phyloP scores from a whole-genome alignment of 2,797 vertebrate genomes.

The Carcharodon carcharias region DNA sequence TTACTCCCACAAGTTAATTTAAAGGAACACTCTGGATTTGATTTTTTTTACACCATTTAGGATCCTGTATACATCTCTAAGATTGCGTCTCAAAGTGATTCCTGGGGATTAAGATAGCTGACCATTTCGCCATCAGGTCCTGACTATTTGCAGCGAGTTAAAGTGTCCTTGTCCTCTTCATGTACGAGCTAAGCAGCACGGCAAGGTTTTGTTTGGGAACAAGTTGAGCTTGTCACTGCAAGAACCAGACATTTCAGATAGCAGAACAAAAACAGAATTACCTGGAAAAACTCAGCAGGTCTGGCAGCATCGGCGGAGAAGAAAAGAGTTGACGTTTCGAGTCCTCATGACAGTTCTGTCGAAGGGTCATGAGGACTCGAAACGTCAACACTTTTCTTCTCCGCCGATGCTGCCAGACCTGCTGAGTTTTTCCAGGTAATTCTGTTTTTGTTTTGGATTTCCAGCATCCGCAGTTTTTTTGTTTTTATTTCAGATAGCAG shows the following conservation, averaged over 20 bases:
- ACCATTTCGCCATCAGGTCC: background rate
- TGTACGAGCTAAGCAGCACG: background rate
- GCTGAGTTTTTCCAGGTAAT: too few species aligned
- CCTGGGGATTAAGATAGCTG: background rate
- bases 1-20: too few species aligned
- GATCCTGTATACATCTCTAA: background rate
- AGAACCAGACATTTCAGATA: background rate
- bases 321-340: too few species aligned
- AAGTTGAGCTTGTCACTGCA: background rate
- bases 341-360: too few species aligned
- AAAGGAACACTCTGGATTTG: background rate
- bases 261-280: too few species aligned
- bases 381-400: too few species aligned
- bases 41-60: background rate
- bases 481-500: background rate
- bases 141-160: background rate
- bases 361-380: too few species aligned
- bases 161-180: background rate
- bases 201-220: background rate
- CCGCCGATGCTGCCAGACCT: too few species aligned
- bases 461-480: too few species aligned
- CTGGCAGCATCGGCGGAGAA: too few species aligned
- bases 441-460: too few species aligned
- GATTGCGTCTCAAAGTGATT: background rate
- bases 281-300: too few species aligned